Percentiles rank a stretch among this genome's conserved stretches.
Conservation (phyloP, 2,797 vertebrate genomes). For the Mus spretus region DNA sequence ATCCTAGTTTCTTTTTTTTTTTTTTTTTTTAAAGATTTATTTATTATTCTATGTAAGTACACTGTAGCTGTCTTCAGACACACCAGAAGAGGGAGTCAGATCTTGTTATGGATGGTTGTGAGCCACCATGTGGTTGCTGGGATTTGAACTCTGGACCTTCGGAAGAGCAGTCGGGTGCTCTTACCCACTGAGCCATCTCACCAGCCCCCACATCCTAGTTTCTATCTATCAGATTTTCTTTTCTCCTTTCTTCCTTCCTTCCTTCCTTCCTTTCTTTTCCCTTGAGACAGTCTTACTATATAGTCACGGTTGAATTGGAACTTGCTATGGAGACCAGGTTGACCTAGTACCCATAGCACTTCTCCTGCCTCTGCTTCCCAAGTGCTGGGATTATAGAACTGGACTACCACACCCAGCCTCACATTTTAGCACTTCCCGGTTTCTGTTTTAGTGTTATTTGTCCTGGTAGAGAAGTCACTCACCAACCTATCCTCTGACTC, state of each 20-base stretch:
- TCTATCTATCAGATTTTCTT: background rate
- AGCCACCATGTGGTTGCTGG: too few relatives aligned
- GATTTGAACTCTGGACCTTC: too few relatives aligned
- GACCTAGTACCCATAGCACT: background rate
- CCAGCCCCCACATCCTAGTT: constrained; percentile 38
- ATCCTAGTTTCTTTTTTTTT: too few relatives aligned
- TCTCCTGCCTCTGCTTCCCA: background rate
- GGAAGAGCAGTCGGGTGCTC: too few relatives aligned
- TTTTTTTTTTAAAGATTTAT: too few relatives aligned
- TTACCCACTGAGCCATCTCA: too few relatives aligned
- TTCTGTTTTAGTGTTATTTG: constrained; percentile 59
- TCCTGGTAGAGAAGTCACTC: constrained; percentile 62
- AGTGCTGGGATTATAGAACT: background rate
- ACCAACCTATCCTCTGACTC: constrained; percentile 80
- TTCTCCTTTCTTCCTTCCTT: background rate
- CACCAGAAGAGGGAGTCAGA: too few relatives aligned
- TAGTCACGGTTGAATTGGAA: background rate
- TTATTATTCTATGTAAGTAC: too few relatives aligned
- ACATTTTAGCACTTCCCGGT: constrained; percentile 42
- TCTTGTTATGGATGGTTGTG: too few relatives aligned
- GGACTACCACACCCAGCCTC: background rate
- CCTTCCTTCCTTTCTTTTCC: background rate
- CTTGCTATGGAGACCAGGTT: background rate
- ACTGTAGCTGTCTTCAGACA: too few relatives aligned
- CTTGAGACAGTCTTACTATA: background rate